phyloP scores from a whole-genome alignment of 1,140 invertebrate species.

The Tenebrio molitor region DNA sequence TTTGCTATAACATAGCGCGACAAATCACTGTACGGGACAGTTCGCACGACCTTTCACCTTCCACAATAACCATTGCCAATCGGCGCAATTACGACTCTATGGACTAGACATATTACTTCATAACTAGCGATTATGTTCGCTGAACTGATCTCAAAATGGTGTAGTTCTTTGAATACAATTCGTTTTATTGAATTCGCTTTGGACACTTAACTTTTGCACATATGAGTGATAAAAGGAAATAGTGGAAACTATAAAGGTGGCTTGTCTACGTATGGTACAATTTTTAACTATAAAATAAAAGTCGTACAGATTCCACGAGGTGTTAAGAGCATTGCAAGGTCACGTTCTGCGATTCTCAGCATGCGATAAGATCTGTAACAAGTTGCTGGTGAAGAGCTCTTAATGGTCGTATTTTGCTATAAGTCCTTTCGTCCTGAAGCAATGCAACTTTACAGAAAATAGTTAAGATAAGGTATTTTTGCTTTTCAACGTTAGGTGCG shows the following conservation, averaged over 20 bases:
- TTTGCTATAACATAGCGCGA: conserved; percentile 57
- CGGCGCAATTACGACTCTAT: conserved; percentile 60
- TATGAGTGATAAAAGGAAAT: too few relatives aligned
- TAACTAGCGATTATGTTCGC: conserved; percentile 47
- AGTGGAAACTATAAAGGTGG: too few relatives aligned
- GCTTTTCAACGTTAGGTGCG: conserved; percentile 48
- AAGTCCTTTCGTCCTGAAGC: conserved; percentile 51
- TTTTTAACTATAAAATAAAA: conserved; percentile 50
- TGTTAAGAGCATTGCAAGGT: conserved; percentile 62
- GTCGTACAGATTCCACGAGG: conserved; percentile 57
- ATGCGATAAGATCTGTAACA: conserved; percentile 61
- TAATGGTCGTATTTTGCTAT: conserved; percentile 61
- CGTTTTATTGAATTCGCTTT: background rate
- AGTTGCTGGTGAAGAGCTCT: conserved; percentile 59
- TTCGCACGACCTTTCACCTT: conserved; percentile 65
- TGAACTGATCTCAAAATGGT: conserved; percentile 30
- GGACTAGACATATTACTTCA: conserved; percentile 53
- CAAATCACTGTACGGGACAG: conserved; percentile 64
- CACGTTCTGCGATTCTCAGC: conserved; percentile 60
- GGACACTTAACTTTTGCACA: background rate
- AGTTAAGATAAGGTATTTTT: conserved; percentile 59
- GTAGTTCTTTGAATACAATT: background rate
- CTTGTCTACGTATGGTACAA: background rate
- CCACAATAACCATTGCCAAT: conserved; percentile 65
- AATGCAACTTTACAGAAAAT: conserved; percentile 56